A percentile compares a stretch with the other conserved stretches of the same genome.
These are phyloP conservation scores for Corythaixoides concolor DNA, from an alignment of 2,113 vertebrate species.

Conservation along the genomic window DNA sequence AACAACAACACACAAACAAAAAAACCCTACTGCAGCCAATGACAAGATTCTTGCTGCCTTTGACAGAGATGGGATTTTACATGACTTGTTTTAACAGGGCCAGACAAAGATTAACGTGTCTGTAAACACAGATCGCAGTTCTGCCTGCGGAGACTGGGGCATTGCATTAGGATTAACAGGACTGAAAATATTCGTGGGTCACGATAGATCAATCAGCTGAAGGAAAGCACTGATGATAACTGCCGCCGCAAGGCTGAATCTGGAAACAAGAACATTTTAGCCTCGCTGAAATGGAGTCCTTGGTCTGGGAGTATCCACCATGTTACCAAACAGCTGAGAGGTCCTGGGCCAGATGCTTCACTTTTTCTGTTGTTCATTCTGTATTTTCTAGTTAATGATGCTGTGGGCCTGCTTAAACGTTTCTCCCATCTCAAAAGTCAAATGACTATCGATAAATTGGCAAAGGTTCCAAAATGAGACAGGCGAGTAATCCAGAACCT, in stretches of 20 bases:
- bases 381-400: background rate
- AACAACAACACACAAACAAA: background rate
- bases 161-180: background rate
- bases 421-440: background rate
- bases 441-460: background rate
- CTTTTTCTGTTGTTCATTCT: background rate
- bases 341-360: accelerated
- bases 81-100: background rate
- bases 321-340: background rate
- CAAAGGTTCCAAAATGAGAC: background rate
- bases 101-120: background rate
- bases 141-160: background rate
- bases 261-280: background rate
- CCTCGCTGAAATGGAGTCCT: background rate
- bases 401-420: background rate
- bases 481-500: background rate
- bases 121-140: background rate
- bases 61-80: background rate
- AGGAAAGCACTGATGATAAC: background rate
- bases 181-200: background rate
- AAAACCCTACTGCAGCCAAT: background rate
- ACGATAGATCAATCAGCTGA: background rate
- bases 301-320: background rate
- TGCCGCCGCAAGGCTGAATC: background rate
- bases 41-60: background rate